Percentiles rank a stretch among this genome's conserved stretches.
These are phyloP conservation scores for Centruroides vittatus DNA, from an alignment of 1,140 invertebrate genomes.

Conservation along the genomic window DNA sequence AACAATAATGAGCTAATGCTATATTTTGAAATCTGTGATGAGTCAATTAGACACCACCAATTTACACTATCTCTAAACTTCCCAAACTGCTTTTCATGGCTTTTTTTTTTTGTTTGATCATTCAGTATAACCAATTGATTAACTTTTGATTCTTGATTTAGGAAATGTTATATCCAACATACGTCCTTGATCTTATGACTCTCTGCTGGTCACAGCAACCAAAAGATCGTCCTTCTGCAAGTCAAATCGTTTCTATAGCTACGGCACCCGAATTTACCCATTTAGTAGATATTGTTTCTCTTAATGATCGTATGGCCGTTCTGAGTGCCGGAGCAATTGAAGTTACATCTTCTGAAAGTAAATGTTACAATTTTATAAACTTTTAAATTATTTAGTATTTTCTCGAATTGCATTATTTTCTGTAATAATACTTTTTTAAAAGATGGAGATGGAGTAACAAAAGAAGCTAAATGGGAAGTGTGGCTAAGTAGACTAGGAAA, in stretches of 20 bases:
- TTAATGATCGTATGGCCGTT: constrained; percentile 25
- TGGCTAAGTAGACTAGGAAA: constrained; percentile 56
- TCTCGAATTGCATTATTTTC: not conserved
- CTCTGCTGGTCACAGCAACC: constrained; percentile 86
- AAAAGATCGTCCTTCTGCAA: constrained; percentile 71
- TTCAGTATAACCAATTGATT: too few relatives aligned
- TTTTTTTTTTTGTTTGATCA: too few relatives aligned
- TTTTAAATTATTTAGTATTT: too few relatives aligned
- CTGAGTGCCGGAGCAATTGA: constrained; percentile 15
- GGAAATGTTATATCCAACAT: constrained; percentile 61
- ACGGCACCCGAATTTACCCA: constrained; percentile 86
- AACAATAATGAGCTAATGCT: too few relatives aligned
- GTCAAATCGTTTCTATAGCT: constrained; percentile 80
- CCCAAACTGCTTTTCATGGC: too few relatives aligned
- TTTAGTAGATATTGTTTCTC: constrained; percentile 56
- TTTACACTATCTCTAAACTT: too few relatives aligned
- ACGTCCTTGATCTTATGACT: constrained; percentile 88
- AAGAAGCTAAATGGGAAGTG: constrained; percentile 32
- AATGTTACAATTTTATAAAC: too few relatives aligned
- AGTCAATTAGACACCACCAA: too few relatives aligned
- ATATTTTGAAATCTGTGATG: too few relatives aligned
- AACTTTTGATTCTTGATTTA: too few relatives aligned
- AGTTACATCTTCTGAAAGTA: not conserved
- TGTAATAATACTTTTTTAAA: too few relatives aligned
- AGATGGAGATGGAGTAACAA: not conserved